phyloP scores from a whole-genome alignment of 1,140 invertebrate genomes.

The Cephus cinctus region DNA sequence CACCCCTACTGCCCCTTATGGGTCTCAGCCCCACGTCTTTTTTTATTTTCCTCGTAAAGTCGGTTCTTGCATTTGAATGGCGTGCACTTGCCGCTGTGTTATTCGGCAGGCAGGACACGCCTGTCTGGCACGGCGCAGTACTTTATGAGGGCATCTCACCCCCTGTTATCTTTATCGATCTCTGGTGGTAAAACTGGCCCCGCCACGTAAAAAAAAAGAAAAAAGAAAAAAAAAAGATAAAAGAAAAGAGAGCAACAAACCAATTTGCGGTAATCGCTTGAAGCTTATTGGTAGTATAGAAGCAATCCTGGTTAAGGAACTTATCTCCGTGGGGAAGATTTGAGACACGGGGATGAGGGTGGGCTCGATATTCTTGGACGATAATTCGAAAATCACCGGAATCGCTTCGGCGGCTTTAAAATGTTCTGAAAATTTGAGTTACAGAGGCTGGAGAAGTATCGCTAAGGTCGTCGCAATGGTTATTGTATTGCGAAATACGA shows the following conservation, averaged over 20 bases:
- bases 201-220: not conserved
- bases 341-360: not conserved
- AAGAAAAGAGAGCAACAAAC: no score
- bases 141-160: conserved; percentile 1
- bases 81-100: not conserved
- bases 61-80: conserved; percentile 21
- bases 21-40: no score
- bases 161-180: not conserved
- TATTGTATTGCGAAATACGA: no score
- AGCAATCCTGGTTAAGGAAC: no score
- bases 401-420: no score
- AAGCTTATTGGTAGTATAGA: no score
- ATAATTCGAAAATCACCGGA: no score
- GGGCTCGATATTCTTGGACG: not conserved
- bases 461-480: no score
- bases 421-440: no score
- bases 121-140: not conserved
- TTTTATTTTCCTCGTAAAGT: conserved; percentile 21
- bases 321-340: not conserved
- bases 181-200: not conserved
- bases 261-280: conserved; percentile 7
- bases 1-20: no score
- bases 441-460: no score
- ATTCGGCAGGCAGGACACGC: not conserved
- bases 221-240: not conserved